Base-by-base conservation (phyloP, 1,140 invertebrate genomes). In the Harpegnathos saltator region DNA sequence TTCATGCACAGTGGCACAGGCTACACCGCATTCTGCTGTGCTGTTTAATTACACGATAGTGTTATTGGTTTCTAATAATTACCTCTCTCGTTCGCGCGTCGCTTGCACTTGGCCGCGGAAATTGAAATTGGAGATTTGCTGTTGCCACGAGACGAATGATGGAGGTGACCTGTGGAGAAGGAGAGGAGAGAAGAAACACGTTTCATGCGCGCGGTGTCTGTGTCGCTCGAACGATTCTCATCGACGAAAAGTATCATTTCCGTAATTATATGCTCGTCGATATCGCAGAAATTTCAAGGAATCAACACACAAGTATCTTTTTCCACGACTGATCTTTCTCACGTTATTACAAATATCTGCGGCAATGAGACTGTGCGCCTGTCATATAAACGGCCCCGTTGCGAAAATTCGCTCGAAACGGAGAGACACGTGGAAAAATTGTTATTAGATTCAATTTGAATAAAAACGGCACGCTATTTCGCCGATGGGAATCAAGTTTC, bases 51-150 rank as follows among this genome's bases (percentile, higher is more conserved):
- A 66, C 19, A 33, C 17, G 44, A 54, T 66, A 77, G 74, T 56
- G 61, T 66, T 77, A 77, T 77, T 48, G 74, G 50, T 77, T 66
- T 77, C 61, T 77, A 66, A 66, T 77, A 77, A 77, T 77, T 77
- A 77, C 19, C 22, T 73, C 22, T 73, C 17, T 48, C 33, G 22
- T 66, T 22, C 22, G 62, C 48, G 29, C 50, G n/a, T 29, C 62
- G 48, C 61, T 77, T 66, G 59, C 61, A 19, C 48, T 54, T 52
- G 65, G 12, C 48, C 15, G 11, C 48, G 24, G 48, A 66, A 77
- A 66, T 29, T 65, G 74, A 77, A 54, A 77, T 66, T 54, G 61
- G 48, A 77, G 50, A 66, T 77, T 77, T 77, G 61, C 62, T 26
- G 38, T 44, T 65, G 63, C n/a, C 0, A 66, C 12, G 19, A 77